Evolutionary conservation across 2,797 vertebrate genomes (phyloP).

Genomic region (Anguilla pacifica): DNA sequence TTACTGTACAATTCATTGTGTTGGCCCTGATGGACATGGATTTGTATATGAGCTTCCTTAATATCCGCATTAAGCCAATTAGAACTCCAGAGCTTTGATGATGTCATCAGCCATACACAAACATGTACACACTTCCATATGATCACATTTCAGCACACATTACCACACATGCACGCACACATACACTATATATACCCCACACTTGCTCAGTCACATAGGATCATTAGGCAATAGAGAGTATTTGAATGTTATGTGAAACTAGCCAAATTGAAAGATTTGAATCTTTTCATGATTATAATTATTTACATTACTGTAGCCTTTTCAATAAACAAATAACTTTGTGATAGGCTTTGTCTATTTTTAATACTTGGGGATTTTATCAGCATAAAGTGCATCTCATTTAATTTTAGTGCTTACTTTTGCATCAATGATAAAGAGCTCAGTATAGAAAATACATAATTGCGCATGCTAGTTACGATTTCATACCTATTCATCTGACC

Average conservation of each 20-base stretch:
- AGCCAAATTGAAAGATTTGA: no score
- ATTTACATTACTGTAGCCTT: no score
- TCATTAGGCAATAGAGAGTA: not conserved
- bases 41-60: not conserved
- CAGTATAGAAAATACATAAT: no score
- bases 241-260: not conserved
- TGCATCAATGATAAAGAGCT: no score
- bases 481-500: no score
- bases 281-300: no score
- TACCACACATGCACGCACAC: slow-evolving; percentile 53
- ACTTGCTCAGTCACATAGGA: not conserved
- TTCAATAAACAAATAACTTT: no score
- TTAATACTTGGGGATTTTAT: no score
- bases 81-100: slow-evolving; percentile 13
- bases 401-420: no score
- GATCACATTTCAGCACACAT: slow-evolving; percentile 38
- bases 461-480: no score
- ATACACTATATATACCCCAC: slow-evolving; percentile 3
- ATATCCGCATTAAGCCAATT: not conserved
- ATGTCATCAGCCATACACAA: not conserved
- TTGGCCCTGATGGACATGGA: not conserved
- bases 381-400: no score
- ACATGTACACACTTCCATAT: slow-evolving; percentile 22
- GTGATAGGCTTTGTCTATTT: no score
- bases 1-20: not conserved